These are phyloP conservation scores for Mythimna impura DNA, from an alignment of 2,888 invertebrate genomes.

Conservation along the genomic window DNA sequence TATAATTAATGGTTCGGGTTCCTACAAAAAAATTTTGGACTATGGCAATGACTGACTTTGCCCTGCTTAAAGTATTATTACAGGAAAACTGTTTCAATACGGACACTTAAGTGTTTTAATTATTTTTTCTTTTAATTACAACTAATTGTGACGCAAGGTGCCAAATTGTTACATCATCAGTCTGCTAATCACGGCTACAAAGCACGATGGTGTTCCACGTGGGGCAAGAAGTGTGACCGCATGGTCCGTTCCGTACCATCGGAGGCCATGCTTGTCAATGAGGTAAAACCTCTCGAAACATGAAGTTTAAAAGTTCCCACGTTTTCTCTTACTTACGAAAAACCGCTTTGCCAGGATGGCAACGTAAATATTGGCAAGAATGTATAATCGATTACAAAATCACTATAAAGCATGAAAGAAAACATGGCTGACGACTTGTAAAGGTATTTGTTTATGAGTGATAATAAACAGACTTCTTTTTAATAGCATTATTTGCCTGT, in stretches of 20 bases:
- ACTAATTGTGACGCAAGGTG: background rate
- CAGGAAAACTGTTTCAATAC: too few species aligned
- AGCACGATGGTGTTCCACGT: conserved; percentile 27
- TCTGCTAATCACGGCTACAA: background rate
- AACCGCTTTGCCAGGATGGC: background rate
- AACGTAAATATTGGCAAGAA: background rate
- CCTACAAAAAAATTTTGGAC: too few species aligned
- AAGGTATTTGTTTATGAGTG: too few species aligned
- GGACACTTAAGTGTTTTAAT: background rate
- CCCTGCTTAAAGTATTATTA: too few species aligned
- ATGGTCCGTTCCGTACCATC: conserved; percentile 42
- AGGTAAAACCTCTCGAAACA: conserved; percentile 9
- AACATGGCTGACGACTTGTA: background rate
- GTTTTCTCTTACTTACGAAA: conserved; percentile 46
- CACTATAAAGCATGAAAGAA: background rate
- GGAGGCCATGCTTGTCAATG: conserved; percentile 25
- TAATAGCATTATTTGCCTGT: too few species aligned
- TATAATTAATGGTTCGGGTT: too few species aligned
- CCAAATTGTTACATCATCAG: conserved; percentile 15
- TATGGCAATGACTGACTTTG: too few species aligned
- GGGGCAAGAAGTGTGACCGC: conserved; percentile 12
- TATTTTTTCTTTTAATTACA: background rate
- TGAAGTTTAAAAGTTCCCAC: conserved; percentile 20
- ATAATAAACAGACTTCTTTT: too few species aligned
- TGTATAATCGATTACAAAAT: conserved; percentile 4